Base-by-base conservation (phyloP, 1,140 invertebrate species). In the Drosophila subobscura region DNA sequence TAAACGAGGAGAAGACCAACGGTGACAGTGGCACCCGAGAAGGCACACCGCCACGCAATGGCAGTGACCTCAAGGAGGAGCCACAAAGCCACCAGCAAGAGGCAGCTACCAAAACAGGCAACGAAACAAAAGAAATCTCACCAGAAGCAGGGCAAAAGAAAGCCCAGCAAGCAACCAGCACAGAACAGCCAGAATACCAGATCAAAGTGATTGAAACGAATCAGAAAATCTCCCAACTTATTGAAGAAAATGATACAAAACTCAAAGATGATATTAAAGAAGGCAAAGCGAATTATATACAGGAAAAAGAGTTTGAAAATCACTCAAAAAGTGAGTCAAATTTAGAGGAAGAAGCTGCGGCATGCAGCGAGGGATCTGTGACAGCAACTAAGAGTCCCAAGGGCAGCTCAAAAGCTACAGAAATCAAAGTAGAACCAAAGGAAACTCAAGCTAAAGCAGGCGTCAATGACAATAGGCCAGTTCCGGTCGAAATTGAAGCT, bases 1-100 rank as follows among this genome's bases (percentile, higher is more conserved):
- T 86, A 1, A 45, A 49, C 4, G 42, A 63, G 22, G 74, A 81
- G 42, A 78, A 90, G 42, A 86, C 70, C 3, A 89, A 89, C 64
- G 84, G 84, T 0, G 80, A 90, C 20, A 73, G 49, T 8, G 23
- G 42, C 45, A 75, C 51, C 23, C 22, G 23, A 16, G 63, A 45
- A 3, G 51, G 16, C 7, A 40, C 51, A 0, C 40, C 54, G 2
- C 61, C 47, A 0, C 5, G 53, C 33, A 74, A 74, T 22, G 52
- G 14, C 22, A 33, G 42, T 14, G 58, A 60, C 3, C 7, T 40
- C 2, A 63, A 25, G 29, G 65, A 53, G 2, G 37, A 54, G 22
- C 49, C 50, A 8, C 45, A 12, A 50, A 4, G 6, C 12, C 8
- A 5, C 20, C 44, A 8, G 41, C n/a, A 45, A 5, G n/a, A 46